Evolutionary conservation across 2,888 invertebrate genomes (phyloP), one percentile per base, ranked within the genome.

Genomic region (Tryphoninae sp.): DNA sequence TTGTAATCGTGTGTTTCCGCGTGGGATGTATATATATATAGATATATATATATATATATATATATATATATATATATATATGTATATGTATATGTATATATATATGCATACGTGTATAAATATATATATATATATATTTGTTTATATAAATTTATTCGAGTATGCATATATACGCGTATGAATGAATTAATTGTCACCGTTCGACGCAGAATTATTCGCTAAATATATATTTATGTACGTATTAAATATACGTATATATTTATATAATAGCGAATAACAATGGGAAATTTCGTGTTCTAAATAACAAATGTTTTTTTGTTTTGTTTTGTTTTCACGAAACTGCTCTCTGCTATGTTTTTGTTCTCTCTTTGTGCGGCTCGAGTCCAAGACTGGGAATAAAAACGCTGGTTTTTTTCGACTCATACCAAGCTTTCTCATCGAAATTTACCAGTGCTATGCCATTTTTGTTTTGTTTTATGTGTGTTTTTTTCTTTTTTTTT

Each of bases 311-410:
- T 8, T 22, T 59, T 19, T 16, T 19, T 19, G 2, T 26, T 2
- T 26, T 26, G 3, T 26, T 26, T 26, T 26, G 33, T 33, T 26
- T 77, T 80, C 53, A 68, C 62, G 53, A 80, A 69, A 69, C 69
- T 64, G 33, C 55, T 42, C 40, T 22, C 42, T 71, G 13, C 19
- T 53, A 68, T 42, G 51, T 51, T 65, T n/a, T 78, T 53, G 16
- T 19, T 23, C 62, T 16, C 22, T 26, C 26, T 69, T 76, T 26
- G 45, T 51, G 61, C 68, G 74, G 80, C 78, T 79, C 49, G 64
- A 73, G 61, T 68, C 81, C 81, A 81, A 75, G 78, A 78, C 80
- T 83, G 83, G 83, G 73, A 89, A 84, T 82, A 67, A 59, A 73
- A 33, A 45, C 55, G 65, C 23, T 67, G 78, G 84, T 33, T 33